phyloP scores from a whole-genome alignment of 2,113 vertebrate species.

The Verasper variegatus region DNA sequence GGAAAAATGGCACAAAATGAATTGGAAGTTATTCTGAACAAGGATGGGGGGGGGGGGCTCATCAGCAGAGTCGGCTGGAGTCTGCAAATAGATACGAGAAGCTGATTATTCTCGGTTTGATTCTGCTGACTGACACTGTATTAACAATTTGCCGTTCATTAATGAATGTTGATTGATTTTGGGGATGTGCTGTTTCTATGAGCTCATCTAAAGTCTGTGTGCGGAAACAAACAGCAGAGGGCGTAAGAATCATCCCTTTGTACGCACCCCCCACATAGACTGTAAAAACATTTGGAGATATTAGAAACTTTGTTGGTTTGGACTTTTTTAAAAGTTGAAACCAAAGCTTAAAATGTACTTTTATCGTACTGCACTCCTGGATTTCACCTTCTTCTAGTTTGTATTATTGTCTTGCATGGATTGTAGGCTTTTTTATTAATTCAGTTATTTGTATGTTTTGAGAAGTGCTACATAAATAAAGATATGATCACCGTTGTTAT shows the following conservation, averaged over 20 bases:
- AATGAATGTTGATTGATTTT: constrained; percentile 64
- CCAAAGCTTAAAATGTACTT: too few species aligned
- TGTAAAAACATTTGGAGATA: background rate
- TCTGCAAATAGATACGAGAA: constrained; percentile 56
- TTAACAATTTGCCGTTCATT: constrained; percentile 57
- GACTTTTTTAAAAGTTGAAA: background rate
- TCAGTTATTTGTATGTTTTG: too few species aligned
- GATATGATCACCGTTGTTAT: too few species aligned
- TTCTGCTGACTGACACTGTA: constrained; percentile 62
- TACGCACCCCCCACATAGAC: background rate
- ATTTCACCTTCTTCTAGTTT: background rate
- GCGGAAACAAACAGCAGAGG: constrained; percentile 68
- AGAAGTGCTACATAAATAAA: too few species aligned
- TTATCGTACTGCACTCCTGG: background rate
- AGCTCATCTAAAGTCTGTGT: constrained; percentile 21
- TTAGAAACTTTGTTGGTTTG: too few species aligned
- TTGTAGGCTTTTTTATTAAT: too few species aligned
- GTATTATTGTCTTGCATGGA: too few species aligned
- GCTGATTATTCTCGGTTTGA: constrained; percentile 59
- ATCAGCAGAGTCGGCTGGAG: constrained; percentile 29
- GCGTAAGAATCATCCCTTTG: constrained; percentile 68
- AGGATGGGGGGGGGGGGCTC: background rate
- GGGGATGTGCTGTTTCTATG: constrained; percentile 35
- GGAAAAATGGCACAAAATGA: constrained; percentile 69
- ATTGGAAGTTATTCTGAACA: constrained; percentile 48